Conservation (phyloP, 1,140 invertebrate genomes). For the Microplitis demolitor region DNA sequence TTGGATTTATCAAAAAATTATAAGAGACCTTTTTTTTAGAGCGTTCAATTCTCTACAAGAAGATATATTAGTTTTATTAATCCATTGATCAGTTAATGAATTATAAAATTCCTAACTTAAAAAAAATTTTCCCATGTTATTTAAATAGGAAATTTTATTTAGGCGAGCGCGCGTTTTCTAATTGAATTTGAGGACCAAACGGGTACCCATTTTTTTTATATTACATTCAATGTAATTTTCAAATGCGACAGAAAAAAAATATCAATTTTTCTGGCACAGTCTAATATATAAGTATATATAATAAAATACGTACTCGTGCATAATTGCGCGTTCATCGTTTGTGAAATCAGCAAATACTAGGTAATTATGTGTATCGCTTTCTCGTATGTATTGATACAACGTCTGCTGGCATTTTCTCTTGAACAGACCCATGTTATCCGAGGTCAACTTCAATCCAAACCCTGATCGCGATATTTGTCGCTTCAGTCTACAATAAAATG, state of each 20-base stretch:
- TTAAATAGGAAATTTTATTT: too few species aligned
- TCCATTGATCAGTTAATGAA: too few species aligned
- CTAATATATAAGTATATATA: neutral
- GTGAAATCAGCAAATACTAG: slow-evolving; percentile 74
- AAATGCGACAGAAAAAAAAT: neutral
- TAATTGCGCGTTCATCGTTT: slow-evolving; percentile 71
- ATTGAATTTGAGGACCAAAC: too few species aligned
- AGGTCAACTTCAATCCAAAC: slow-evolving; percentile 47
- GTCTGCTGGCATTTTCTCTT: slow-evolving; percentile 46
- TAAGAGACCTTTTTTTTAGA: too few species aligned
- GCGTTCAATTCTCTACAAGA: too few species aligned
- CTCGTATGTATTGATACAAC: slow-evolving; percentile 58
- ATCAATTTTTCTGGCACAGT: neutral
- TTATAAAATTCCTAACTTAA: too few species aligned
- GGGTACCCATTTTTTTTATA: too few species aligned
- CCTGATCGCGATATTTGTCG: slow-evolving; percentile 47
- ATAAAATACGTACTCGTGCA: slow-evolving; percentile 66
- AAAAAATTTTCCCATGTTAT: too few species aligned
- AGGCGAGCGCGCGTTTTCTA: too few species aligned
- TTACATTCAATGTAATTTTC: too few species aligned
- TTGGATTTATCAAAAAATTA: too few species aligned
- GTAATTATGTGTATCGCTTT: slow-evolving; percentile 62
- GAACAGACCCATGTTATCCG: slow-evolving; percentile 50
- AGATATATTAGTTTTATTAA: too few species aligned
- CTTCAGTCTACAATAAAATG: slow-evolving; percentile 52